Evolutionary conservation across 2,113 vertebrate genomes (phyloP).

Genomic region (Pangasianodon hypophthalmus): DNA sequence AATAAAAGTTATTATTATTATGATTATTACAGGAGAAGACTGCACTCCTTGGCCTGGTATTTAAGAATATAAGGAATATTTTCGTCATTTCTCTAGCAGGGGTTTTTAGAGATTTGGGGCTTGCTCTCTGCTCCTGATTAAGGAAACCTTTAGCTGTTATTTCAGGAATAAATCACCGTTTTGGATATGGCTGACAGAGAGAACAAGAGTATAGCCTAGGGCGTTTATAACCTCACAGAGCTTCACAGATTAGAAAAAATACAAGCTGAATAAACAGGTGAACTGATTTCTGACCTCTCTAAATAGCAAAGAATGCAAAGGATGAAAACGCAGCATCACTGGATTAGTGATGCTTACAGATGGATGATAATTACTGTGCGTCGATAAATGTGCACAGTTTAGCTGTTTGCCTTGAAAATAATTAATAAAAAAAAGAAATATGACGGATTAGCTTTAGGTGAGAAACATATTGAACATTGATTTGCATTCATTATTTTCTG

Average conservation of each 20-base stretch:
- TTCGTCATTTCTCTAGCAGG: neutral
- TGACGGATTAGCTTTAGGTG: neutral
- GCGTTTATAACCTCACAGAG: constrained; percentile 25
- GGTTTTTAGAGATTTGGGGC: neutral
- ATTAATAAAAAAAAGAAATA: neutral
- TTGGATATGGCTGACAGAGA: constrained; percentile 41
- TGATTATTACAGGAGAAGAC: neutral
- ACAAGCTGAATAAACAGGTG: neutral
- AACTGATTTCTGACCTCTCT: constrained; percentile 2
- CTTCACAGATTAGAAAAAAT: neutral
- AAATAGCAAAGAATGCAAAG: neutral
- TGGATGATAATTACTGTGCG: neutral
- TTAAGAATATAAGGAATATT: neutral
- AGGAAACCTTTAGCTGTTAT: constrained; percentile 34
- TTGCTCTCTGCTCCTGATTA: constrained; percentile 31
- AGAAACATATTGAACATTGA: neutral
- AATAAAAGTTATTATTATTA: neutral
- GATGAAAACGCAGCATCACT: neutral
- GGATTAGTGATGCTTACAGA: neutral
- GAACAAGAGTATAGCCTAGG: constrained; percentile 47
- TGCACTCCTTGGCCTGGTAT: neutral
- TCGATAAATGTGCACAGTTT: neutral
- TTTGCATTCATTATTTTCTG: neutral
- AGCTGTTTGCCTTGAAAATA: neutral
- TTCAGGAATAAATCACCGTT: constrained; percentile 39